Conservation (phyloP, 2,113 vertebrate genomes). For the Indri indri region DNA sequence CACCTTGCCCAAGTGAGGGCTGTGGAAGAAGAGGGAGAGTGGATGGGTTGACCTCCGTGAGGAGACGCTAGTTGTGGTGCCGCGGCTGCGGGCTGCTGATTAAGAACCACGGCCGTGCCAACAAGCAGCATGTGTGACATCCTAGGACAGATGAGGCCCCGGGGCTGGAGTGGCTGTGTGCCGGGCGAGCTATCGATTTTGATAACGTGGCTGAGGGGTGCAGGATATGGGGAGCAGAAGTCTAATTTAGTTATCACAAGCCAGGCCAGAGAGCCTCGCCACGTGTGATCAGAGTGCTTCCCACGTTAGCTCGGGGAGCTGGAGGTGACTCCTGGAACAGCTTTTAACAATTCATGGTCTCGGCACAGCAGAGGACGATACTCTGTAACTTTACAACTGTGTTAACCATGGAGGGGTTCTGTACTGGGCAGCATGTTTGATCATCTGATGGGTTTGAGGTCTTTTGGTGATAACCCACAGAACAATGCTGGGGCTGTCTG, state of each 20-base stretch:
- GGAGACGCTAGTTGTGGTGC: background rate
- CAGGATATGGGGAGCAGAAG: background rate
- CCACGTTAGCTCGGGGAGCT: background rate
- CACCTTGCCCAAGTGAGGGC: background rate
- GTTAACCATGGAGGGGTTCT: background rate
- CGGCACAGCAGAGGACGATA: background rate
- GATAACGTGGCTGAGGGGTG: background rate
- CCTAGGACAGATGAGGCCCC: background rate
- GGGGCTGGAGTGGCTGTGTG: background rate
- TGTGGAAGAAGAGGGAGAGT: background rate
- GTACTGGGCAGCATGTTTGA: background rate
- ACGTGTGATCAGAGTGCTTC: background rate
- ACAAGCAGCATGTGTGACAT: accelerated
- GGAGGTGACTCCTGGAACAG: background rate
- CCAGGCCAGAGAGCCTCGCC: constrained; percentile 29
- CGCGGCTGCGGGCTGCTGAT: background rate
- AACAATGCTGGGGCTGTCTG: background rate
- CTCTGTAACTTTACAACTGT: background rate
- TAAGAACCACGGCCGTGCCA: background rate
- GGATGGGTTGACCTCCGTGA: no score
- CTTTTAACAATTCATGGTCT: background rate
- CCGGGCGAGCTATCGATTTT: background rate
- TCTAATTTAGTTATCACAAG: constrained; percentile 14
- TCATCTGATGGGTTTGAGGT: background rate
- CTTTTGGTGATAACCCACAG: background rate